Percentiles rank a stretch among this genome's conserved stretches.
phyloP scores from a whole-genome alignment of 2,888 invertebrate genomes.

The Drosophila putrida region DNA sequence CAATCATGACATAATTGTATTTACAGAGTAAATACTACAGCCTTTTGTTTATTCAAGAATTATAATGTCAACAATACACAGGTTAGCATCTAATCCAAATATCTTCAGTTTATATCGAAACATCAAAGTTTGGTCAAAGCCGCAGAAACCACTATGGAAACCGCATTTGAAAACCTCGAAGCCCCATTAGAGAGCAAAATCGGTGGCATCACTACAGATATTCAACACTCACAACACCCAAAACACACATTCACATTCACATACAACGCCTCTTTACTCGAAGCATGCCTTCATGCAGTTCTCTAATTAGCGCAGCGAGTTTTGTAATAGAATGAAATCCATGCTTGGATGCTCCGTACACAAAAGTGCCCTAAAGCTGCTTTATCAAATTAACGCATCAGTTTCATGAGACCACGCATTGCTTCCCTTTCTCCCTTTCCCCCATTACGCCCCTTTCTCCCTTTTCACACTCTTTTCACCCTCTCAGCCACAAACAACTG shows the following conservation, averaged over 20 bases:
- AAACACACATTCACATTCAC: neutral
- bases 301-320: constrained; percentile 63
- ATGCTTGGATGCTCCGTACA: constrained; percentile 53
- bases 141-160: constrained; percentile 19
- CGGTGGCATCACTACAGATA: constrained; percentile 30
- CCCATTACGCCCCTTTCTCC: neutral
- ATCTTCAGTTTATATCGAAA: constrained; percentile 10
- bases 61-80: constrained; percentile 8
- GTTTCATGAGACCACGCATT: constrained; percentile 54
- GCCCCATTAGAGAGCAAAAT: constrained; percentile 31
- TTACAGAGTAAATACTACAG: neutral
- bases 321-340: constrained; percentile 67
- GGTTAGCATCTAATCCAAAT: neutral
- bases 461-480: no score
- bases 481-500: constrained; percentile 19
- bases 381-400: constrained; percentile 71
- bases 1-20: neutral
- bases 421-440: neutral
- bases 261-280: neutral
- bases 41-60: constrained; percentile 3
- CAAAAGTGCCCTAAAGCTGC: constrained; percentile 67
- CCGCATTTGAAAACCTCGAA: constrained; percentile 25
- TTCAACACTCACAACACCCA: constrained; percentile 9
- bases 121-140: constrained; percentile 6
- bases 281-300: constrained; percentile 9